Evolutionary conservation across 2,113 vertebrate genomes (phyloP).

Genomic region (Gracilinanus agilis): DNA sequence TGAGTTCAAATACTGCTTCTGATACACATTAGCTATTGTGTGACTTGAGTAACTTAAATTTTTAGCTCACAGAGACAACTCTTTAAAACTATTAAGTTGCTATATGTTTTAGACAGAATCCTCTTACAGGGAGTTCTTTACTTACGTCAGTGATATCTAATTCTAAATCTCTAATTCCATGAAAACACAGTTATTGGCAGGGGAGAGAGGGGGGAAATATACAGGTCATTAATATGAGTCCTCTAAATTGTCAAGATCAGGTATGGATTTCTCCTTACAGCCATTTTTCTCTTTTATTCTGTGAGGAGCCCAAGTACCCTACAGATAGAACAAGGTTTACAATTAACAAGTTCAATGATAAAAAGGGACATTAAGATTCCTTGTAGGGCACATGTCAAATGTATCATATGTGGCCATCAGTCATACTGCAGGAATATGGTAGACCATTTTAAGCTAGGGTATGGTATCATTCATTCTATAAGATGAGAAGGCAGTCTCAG

Average conservation of each 20-base stretch:
- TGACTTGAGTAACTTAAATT: not conserved
- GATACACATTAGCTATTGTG: not conserved
- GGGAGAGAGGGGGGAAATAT: not conserved
- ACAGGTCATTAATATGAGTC: not conserved
- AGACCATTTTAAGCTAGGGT: not conserved
- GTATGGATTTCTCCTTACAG: not conserved
- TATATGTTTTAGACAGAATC: not conserved
- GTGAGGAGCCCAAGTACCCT: not conserved
- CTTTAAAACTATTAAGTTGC: not conserved
- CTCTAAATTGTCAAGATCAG: not conserved
- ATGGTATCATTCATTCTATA: not conserved
- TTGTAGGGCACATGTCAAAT: not conserved
- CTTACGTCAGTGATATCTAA: not conserved
- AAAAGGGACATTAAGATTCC: not conserved
- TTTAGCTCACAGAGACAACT: not conserved
- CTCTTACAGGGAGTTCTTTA: not conserved
- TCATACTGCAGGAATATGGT: not conserved
- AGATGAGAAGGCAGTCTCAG: not conserved
- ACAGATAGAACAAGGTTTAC: not conserved
- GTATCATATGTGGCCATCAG: not conserved
- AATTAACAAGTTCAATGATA: not conserved
- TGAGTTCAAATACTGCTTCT: not conserved
- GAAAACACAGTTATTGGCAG: not conserved
- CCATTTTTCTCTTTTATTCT: not conserved
- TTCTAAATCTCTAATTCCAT: not conserved